Base-by-base conservation (phyloP, 2,888 invertebrate genomes). In the Arrhopalites spinosus region DNA sequence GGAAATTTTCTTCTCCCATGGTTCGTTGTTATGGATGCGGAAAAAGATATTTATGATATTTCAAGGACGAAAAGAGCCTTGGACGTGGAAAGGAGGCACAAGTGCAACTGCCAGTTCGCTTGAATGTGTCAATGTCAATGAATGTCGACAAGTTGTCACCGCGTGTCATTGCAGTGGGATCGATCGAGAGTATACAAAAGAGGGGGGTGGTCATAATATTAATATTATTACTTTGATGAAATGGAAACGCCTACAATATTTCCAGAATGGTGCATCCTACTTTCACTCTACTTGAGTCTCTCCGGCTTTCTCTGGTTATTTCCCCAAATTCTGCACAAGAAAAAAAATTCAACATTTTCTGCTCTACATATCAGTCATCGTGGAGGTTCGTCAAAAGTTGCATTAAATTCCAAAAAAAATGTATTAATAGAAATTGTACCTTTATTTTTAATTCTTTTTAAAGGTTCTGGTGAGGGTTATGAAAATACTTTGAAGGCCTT, bases 401-500 rank as follows among this genome's bases (percentile, higher is more conserved):
- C 3, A 13, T 2, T n/a, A 2, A 3, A 13, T 23, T 2, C 25
- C 25, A 59, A 23, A 59, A 5, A 23, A 59, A 59, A 59, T n/a
- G n/a, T 1, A 20, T 13, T 7, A 59, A 13, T 8, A 7, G 5
- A 56, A 15, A 7, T 56, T 59, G 25, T 2, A 23, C 7, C 25
- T 59, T 5, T 23, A 20, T 23, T 59, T 17, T 17, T 53, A 8
- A 5, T 53, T 17, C 23, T 20, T 25, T 25, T 61, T 25, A 59
- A 83, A 90, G 90, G 90, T 73, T 90, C 90, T 78, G 90, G 89
- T 11, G 90, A 90, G 84, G 88, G 87, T 79, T 87, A 89, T 84
- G 90, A 90, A 84, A 90, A 90, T 79, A 90, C 90, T 0, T 86
- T 90, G 85, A 84, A 86, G 78, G 89, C 90, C 72, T 90, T 90